Base-by-base conservation (phyloP, 2,113 vertebrate genomes). In the Mellivora capensis region DNA sequence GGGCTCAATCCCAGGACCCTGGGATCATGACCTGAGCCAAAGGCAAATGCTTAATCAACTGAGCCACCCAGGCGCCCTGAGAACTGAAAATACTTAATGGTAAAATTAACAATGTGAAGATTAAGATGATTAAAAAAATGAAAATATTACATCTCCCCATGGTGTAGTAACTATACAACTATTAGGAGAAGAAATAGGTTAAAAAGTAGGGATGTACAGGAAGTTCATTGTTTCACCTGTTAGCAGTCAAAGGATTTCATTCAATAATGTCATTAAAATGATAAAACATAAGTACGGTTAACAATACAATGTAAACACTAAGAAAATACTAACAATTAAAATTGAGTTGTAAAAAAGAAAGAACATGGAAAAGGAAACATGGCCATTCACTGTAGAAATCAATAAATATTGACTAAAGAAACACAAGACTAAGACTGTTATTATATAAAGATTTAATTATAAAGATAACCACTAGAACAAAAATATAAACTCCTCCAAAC, bases 321-420 rank as follows among this genome's bases (percentile, higher is more conserved):
- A 80, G 20, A 31, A 82, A 87, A 77, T 77, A 47, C 12, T 83
- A 83, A 62, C 85, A 64, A 82, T 82, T 90, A 90, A 96, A 94
- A 96, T 25, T 67, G 44, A 94, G 21, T 12, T n/a, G 4, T 47
- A 76, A 76, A 37, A 57, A 69, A 31, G 34, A 93, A 72, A 31
- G 4, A 86, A 52, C 81, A 57, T 52, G 27, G 9, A 59, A 59
- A 69, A 64, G 9, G 71, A 86, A 93, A 61, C 13, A 81, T 49
- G 1, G 7, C n/a, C 82, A 13, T 3, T 96, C 25, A 59, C 13
- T 23, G 23, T 59, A 92, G 8, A 90, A 77, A 42, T 80, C 57
- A 74, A 91, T n/a, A 54, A 4, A 84, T 31, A 93, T 13, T 79
- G 52, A 82, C 64, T 64, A 80, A 90, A 67, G 9, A 87, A 91